Evolutionary conservation across 2,113 vertebrate genomes (phyloP), one percentile per base, ranked within the genome.

Genomic region (Pachypanchax playfairii): DNA sequence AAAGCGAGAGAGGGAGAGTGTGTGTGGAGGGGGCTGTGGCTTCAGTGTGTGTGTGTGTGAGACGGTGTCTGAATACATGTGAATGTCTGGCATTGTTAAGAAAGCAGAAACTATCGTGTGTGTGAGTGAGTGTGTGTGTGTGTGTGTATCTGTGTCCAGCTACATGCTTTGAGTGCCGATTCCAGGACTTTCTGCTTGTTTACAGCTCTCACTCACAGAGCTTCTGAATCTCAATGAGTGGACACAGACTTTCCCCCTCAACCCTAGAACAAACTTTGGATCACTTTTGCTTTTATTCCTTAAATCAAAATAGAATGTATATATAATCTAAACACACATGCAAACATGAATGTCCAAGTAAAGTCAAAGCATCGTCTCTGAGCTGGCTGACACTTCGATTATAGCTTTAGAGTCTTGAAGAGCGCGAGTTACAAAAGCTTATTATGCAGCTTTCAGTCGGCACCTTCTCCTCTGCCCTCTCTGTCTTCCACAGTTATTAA

Each of bases 141-240:
- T 69, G 47, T 52, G 58, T 50, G 43, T 58, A 29, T 36, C 49
- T 24, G 14, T 64, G 65, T 29, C 55, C 49, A 35, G 61, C 63
- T 70, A 76, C 66, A 63, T 21, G 70, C 73, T 64, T 67, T 2
- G n/a, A 73, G 73, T 73, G 74, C 71, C 74, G 75, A 65, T 80
- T 74, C 56, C 75, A 74, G 44, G 57, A 69, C 54, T 78, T 82
- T 75, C 68, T 67, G 73, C 59, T 80, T 87, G 83, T 87, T 88
- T 85, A 83, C 80, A 77, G 81, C 69, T 73, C 69, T 82, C 80
- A 80, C 53, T 79, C 76, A 79, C 14, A 62, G 51, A 75, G 64
- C 60, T 65, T 70, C 58, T 59, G 87, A 88, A 88, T 89, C 85
- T 82, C 75, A 90, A 90, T 87, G 79, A 89, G 80, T 69, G 57